These are phyloP conservation scores for Periphyllus acericola DNA, from an alignment of 2,888 invertebrate genomes.

Conservation along the genomic window DNA sequence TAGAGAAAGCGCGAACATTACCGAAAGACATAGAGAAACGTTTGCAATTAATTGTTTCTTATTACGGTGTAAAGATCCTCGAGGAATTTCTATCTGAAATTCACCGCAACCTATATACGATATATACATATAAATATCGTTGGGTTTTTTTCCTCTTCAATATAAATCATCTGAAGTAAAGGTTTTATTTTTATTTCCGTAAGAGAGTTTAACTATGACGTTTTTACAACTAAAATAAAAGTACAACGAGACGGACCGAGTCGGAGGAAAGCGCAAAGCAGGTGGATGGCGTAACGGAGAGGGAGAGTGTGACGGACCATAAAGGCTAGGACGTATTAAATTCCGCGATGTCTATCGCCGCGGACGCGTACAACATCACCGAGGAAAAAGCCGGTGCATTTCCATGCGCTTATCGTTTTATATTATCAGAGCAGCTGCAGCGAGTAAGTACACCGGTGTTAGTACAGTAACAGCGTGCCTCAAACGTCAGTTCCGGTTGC, in stretches of 20 bases:
- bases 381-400: not conserved
- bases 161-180: not conserved
- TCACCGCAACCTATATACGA: not conserved
- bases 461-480: not conserved
- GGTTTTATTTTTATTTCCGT: not conserved
- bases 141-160: not conserved
- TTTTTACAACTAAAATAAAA: not conserved
- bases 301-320: not conserved
- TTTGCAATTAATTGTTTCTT: not conserved
- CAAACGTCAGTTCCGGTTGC: not conserved
- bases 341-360: not conserved
- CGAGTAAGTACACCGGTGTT: not conserved
- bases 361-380: not conserved
- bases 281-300: not conserved
- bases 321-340: not conserved
- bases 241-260: not conserved
- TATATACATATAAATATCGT: not conserved
- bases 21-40: not conserved
- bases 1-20: too few species aligned
- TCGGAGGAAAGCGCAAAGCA: too few species aligned
- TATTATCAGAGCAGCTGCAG: not conserved
- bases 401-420: not conserved
- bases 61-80: not conserved
- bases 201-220: not conserved
- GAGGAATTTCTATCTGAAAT: not conserved